Base-by-base conservation (phyloP, 2,113 vertebrate genomes). In the Pygoscelis adeliae region DNA sequence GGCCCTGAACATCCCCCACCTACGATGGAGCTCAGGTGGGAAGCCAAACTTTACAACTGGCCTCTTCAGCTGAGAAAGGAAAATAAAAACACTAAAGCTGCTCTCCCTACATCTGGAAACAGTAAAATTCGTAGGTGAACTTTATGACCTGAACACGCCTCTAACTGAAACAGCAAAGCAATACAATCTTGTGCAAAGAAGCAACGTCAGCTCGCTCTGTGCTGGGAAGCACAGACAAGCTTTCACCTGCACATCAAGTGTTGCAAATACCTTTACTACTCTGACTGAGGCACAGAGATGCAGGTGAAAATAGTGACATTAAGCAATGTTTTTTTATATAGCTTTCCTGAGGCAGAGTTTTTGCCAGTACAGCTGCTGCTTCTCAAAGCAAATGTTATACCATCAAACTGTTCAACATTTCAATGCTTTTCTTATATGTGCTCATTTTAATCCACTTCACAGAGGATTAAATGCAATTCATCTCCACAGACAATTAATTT, bases 161-260 rank as follows among this genome's bases (percentile, higher is more conserved):
- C 2, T 0, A 76, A 76, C 12, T n/a, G 52, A 87, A 90, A 71
- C 2, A 46, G 22, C 61, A 84, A 79, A 81, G 47, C 36, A 61
- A 69, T 16, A 22, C 52, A 65, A 53, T 84, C 65, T 78, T 50
- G 15, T 74, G 40, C 65, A 53, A 79, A 92, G 61, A 36, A 78
- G 55, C 32, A 17, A 26, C 0, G 1, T 67, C 67, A 63, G 8
- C 29, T 95, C 0, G 0, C 12, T 58, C 23, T 52, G 32, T 34
- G n/a, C 52, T 67, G 69, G 49, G 69, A 91, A 85, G 30, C 11
- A 55, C 21, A 49, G 65, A 15, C 86, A 92, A 67, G 69, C 22
- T 89, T 92, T 36, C 55, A 90, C 69, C 30, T 81, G 69, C 23
- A 23, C 19, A 15, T 15, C 3, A 38, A 40, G 13, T 63, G 30